Evolutionary conservation across 1,140 invertebrate genomes (phyloP).

Genomic region (Drosophila athabasca): DNA sequence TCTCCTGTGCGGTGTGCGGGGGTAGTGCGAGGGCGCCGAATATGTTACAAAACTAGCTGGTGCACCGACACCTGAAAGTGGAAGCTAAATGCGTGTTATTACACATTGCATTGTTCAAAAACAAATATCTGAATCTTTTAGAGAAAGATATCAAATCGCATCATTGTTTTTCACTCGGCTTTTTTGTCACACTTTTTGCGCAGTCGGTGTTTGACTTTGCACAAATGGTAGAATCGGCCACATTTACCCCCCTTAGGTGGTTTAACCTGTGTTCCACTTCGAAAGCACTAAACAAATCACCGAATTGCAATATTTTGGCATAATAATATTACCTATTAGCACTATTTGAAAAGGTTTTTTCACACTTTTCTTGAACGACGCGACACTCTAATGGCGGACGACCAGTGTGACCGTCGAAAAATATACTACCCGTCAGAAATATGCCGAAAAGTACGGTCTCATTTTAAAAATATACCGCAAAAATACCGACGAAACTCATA

Average conservation of each 20-base stretch:
- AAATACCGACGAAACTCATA: no score
- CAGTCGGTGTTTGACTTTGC: conserved; percentile 8
- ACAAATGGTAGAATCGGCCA: conserved; percentile 8
- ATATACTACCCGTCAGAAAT: background rate
- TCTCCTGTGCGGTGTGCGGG: conserved; percentile 6
- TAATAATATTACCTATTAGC: conserved; percentile 64
- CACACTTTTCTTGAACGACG: conserved; percentile 61
- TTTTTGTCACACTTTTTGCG: conserved; percentile 39
- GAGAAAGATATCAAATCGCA: conserved; percentile 6
- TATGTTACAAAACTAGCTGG: conserved; percentile 18
- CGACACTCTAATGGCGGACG: conserved; percentile 71
- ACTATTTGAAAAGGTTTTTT: conserved; percentile 64
- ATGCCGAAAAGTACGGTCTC: conserved; percentile 11
- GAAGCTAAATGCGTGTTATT: conserved; percentile 9
- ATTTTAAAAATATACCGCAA: no score
- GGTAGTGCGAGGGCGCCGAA: conserved; percentile 22
- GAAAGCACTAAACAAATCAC: background rate
- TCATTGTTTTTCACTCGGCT: conserved; percentile 8
- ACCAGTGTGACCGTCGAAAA: background rate
- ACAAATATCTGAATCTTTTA: conserved; percentile 23
- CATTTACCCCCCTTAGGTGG: background rate
- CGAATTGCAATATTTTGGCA: conserved; percentile 13
- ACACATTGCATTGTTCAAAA: conserved; percentile 8
- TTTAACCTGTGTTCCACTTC: background rate
- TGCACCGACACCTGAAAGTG: conserved; percentile 21